phyloP scores from a whole-genome alignment of 2,797 vertebrate genomes.

The Argentina silus region DNA sequence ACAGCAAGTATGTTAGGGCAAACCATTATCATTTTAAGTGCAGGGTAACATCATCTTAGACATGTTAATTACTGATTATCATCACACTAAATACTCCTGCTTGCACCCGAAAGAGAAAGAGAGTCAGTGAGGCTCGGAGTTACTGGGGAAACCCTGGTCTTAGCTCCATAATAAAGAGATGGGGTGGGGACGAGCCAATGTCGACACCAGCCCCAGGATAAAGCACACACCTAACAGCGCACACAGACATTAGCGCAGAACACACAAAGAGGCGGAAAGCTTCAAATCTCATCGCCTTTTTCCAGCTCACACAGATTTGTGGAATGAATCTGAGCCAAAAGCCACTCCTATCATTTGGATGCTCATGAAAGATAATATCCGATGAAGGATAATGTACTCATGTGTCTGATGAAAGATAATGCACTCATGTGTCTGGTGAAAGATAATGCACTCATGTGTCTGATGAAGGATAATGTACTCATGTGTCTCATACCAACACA shows the following conservation, averaged over 20 bases:
- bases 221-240: background rate
- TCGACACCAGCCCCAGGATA: background rate
- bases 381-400: background rate
- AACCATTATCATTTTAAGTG: background rate
- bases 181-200: background rate
- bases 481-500: constrained; percentile 82
- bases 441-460: too few relatives aligned
- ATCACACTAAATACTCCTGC: background rate
- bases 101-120: background rate
- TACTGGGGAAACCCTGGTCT: background rate
- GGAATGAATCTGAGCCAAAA: background rate
- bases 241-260: background rate
- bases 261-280: background rate
- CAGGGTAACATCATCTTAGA: background rate
- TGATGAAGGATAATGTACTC: too few relatives aligned
- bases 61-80: background rate
- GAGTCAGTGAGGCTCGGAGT: background rate
- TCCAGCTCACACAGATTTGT: background rate
- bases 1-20: background rate
- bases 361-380: background rate
- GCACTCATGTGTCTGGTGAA: too few relatives aligned
- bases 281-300: background rate
- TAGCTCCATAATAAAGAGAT: background rate
- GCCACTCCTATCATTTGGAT: background rate
- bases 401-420: too few relatives aligned